phyloP scores from a whole-genome alignment of 1,140 invertebrate genomes.

The Drosophila willistoni region DNA sequence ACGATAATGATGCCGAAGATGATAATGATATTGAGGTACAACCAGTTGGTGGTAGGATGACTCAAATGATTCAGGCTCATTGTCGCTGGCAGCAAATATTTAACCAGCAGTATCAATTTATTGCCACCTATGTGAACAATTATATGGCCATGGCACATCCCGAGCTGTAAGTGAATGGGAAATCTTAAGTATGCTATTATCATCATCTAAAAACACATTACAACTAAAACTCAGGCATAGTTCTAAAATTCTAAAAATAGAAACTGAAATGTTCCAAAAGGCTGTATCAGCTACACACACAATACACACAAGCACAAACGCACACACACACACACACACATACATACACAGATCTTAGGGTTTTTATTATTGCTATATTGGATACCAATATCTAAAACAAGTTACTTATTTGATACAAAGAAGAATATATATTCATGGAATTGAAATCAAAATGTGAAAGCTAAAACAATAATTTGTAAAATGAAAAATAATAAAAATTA shows the following conservation, averaged over 20 bases:
- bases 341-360: neutral
- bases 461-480: neutral
- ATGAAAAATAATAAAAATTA: neutral
- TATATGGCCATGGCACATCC: conserved; percentile 19
- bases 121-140: conserved; percentile 46
- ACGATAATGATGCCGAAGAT: conserved; percentile 3
- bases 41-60: conserved; percentile 16
- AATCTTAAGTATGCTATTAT: conserved; percentile 6
- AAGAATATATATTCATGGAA: conserved; percentile 1
- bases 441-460: conserved; percentile 7
- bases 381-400: neutral
- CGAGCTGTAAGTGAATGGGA: conserved; percentile 20
- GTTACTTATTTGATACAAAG: conserved; percentile 9
- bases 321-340: neutral
- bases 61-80: neutral
- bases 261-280: conserved; percentile 12
- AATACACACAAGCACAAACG: too few relatives aligned
- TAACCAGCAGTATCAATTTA: conserved; percentile 52
- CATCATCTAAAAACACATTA: neutral
- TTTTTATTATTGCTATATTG: conserved; percentile 2
- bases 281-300: conserved; percentile 14
- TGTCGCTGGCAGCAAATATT: conserved; percentile 43
- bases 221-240: neutral
- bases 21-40: neutral
- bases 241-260: neutral